Evolutionary conservation across 1,140 invertebrate species (phyloP).

Genomic region (Drosophila bipectinata): DNA sequence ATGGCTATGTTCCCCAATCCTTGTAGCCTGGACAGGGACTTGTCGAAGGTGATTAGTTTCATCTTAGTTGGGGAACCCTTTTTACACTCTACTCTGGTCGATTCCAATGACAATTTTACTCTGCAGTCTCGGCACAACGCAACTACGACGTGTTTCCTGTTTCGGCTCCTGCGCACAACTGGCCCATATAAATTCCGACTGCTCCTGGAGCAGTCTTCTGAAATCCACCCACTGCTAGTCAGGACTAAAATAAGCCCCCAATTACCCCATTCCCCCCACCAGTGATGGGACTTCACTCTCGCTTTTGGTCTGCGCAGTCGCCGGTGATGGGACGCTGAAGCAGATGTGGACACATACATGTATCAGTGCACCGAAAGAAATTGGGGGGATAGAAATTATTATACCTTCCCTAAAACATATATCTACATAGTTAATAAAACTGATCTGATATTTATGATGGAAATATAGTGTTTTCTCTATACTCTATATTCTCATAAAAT

Average conservation of each 20-base stretch:
- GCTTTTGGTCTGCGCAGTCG: constrained; percentile 62
- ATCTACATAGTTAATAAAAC: no score
- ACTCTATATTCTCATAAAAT: no score
- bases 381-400: background rate
- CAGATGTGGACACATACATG: constrained; percentile 8
- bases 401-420: no score
- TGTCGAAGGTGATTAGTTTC: constrained; percentile 12
- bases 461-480: no score
- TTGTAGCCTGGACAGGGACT: constrained; percentile 14
- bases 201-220: constrained; percentile 10
- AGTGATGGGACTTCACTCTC: constrained; percentile 52
- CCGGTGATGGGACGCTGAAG: constrained; percentile 5
- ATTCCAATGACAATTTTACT: constrained; percentile 39
- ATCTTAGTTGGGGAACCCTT: constrained; percentile 17
- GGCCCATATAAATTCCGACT: constrained; percentile 25
- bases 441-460: no score
- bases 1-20: constrained; percentile 15
- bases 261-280: background rate
- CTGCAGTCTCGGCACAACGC: constrained; percentile 30
- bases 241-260: background rate
- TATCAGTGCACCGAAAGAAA: constrained; percentile 11
- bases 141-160: constrained; percentile 59
- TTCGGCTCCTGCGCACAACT: constrained; percentile 70
- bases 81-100: constrained; percentile 33
- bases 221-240: constrained; percentile 6